Evolutionary conservation across 2,888 invertebrate genomes (phyloP).

Genomic region (Eledone cirrhosa): DNA sequence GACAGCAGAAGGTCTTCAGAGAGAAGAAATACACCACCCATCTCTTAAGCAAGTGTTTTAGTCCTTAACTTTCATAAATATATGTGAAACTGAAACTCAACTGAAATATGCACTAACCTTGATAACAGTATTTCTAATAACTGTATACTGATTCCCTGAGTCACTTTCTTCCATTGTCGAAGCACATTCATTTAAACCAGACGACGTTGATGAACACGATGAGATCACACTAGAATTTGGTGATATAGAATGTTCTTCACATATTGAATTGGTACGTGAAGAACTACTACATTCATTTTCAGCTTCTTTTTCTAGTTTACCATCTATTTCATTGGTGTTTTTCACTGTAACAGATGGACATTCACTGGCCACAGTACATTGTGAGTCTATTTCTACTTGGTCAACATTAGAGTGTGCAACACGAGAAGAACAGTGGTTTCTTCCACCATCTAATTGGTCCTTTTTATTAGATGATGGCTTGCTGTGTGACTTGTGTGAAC

Average conservation of each 20-base stretch:
- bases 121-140: constrained; percentile 11
- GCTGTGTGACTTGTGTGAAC: not conserved
- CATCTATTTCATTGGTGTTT: not conserved
- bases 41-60: too few species aligned
- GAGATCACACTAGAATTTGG: constrained; percentile 7
- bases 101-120: not conserved
- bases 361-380: too few species aligned
- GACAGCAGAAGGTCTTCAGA: too few species aligned
- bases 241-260: constrained; percentile 4
- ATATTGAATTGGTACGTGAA: too few species aligned
- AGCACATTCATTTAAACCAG: constrained; percentile 18
- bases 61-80: too few species aligned
- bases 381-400: too few species aligned
- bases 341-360: not conserved
- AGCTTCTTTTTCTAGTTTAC: not conserved
- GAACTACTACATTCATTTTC: not conserved
- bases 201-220: constrained; percentile 8
- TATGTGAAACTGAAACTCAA: too few species aligned
- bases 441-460: not conserved
- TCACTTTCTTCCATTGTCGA: constrained; percentile 2
- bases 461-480: too few species aligned
- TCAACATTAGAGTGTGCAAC: not conserved
- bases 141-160: not conserved
- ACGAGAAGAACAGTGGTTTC: not conserved
- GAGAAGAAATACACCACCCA: too few species aligned